Conservation (phyloP, 2,888 invertebrate genomes). For the Orchesella flavescens region DNA sequence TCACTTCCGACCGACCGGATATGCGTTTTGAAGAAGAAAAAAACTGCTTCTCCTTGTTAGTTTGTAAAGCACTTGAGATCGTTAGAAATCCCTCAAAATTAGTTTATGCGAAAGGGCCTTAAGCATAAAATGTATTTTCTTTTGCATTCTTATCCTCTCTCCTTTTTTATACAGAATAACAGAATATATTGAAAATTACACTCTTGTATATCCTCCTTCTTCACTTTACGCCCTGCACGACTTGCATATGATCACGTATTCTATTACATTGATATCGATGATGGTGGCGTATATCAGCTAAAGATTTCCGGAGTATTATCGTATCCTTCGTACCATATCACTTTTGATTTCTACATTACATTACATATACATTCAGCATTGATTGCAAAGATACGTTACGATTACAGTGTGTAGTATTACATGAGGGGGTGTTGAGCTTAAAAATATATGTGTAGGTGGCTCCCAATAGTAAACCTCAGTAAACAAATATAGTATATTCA, state of each 20-base stretch:
- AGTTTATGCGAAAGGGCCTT: slow-evolving; percentile 41
- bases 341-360: slow-evolving; percentile 4
- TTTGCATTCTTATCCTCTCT: too few species aligned
- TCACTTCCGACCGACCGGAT: slow-evolving; percentile 57
- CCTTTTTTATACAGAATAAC: too few species aligned
- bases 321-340: not conserved
- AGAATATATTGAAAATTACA: too few species aligned
- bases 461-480: too few species aligned
- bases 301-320: not conserved
- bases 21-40: slow-evolving; percentile 35
- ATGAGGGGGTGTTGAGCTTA: too few species aligned
- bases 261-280: too few species aligned
- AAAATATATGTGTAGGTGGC: too few species aligned
- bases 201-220: too few species aligned
- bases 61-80: slow-evolving; percentile 59
- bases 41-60: slow-evolving; percentile 34
- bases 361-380: not conserved
- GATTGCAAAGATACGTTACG: not conserved
- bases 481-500: not conserved
- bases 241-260: too few species aligned
- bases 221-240: too few species aligned
- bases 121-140: slow-evolving; percentile 19
- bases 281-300: not conserved
- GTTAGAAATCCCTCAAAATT: slow-evolving; percentile 62
- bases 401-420: too few species aligned